Conservation (phyloP, 2,113 vertebrate genomes). For the Sorex fumeus region DNA sequence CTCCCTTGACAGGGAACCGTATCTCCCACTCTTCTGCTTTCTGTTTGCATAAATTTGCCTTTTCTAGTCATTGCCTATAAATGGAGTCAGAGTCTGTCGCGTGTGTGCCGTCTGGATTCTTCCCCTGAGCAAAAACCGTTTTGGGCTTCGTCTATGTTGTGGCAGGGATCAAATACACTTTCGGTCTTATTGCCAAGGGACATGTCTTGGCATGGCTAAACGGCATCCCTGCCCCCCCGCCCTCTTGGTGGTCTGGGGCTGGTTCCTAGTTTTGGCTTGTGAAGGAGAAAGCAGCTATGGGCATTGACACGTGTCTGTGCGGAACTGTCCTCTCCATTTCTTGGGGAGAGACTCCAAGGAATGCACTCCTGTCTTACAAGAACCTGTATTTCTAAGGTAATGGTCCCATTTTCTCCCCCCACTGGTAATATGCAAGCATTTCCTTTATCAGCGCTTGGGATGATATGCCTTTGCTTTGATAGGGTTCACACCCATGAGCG, state of each 20-base stretch:
- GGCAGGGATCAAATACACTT: rapidly evolving
- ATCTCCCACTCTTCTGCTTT: not conserved
- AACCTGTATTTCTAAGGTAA: not conserved
- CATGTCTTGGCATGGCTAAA: too few species aligned
- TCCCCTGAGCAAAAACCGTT: not conserved
- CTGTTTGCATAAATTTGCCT: not conserved
- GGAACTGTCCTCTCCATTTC: not conserved
- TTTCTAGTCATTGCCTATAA: not conserved
- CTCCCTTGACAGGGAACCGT: not conserved
- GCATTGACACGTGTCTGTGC: rapidly evolving
- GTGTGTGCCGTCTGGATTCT: not conserved
- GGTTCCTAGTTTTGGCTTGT: not conserved
- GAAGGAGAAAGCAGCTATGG: not conserved
- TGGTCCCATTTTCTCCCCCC: not conserved
- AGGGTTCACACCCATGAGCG: too few species aligned
- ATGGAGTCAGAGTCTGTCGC: rapidly evolving
- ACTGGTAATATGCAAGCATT: not conserved
- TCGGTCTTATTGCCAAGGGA: too few species aligned
- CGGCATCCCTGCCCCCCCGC: too few species aligned
- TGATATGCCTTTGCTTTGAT: too few species aligned
- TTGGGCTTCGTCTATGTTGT: rapidly evolving
- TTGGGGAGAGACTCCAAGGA: not conserved
- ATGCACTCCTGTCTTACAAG: too few species aligned
- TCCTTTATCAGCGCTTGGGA: not conserved
- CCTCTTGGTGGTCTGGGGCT: too few species aligned